Percentiles rank a stretch among this genome's conserved stretches.
Conservation (phyloP, 2,888 invertebrate species). For the Carcina quercana region DNA sequence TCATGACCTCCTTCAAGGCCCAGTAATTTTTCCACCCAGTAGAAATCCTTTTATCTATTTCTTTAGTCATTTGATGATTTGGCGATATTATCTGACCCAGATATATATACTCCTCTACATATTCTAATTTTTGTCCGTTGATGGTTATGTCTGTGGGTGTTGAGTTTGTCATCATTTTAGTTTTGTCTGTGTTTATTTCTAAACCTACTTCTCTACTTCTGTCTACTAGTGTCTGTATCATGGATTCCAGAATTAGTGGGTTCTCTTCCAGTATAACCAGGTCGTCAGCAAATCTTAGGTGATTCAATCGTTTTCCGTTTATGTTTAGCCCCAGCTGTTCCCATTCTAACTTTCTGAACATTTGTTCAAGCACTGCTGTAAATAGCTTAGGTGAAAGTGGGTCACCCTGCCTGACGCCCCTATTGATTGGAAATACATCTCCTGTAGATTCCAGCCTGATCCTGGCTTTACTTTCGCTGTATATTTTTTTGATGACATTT, state of each 20-base stretch:
- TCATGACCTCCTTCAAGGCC: slow-evolving; percentile 13
- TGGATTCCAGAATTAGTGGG: background rate
- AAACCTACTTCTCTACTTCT: slow-evolving; percentile 1
- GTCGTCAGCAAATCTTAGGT: slow-evolving; percentile 13
- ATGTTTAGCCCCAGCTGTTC: slow-evolving; percentile 5
- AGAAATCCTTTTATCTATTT: slow-evolving; percentile 14
- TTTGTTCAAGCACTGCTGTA: slow-evolving; percentile 10
- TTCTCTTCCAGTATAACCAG: slow-evolving; percentile 10
- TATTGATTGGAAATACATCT: slow-evolving; percentile 11
- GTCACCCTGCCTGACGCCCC: slow-evolving; percentile 17
- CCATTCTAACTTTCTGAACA: slow-evolving; percentile 12
- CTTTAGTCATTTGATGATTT: slow-evolving; percentile 9
- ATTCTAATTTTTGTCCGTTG: slow-evolving; percentile 11
- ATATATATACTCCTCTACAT: slow-evolving; percentile 14
- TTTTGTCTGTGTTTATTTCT: slow-evolving; percentile 3
- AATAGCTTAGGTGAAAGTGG: slow-evolving; percentile 17
- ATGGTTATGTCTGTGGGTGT: slow-evolving; percentile 1
- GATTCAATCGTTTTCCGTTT: slow-evolving; percentile 6
- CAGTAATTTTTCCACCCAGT: slow-evolving; percentile 14
- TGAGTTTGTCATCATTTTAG: slow-evolving; percentile 12
- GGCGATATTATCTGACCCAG: slow-evolving; percentile 16
- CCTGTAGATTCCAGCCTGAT: slow-evolving; percentile 17
- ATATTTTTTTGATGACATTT: too few relatives aligned
- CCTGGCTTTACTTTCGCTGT: slow-evolving; percentile 14
- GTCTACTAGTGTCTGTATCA: background rate